Conservation (phyloP, 2,888 invertebrate genomes). For the Antitype chi region DNA sequence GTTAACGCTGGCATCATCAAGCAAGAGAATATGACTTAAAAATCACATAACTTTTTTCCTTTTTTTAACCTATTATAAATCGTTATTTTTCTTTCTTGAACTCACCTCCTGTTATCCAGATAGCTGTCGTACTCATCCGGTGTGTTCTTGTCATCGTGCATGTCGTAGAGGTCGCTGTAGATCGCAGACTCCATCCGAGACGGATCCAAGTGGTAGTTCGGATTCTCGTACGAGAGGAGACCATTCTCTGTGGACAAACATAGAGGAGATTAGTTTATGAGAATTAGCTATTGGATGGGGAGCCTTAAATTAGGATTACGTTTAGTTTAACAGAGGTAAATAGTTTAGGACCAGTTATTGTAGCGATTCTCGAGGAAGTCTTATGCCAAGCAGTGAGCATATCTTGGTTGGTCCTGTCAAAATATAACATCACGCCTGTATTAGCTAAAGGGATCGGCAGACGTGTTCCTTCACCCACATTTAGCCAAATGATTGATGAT, state of each 20-base stretch:
- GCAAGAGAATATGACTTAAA: too few relatives aligned
- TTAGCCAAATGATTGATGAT: background rate
- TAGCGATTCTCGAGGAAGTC: background rate
- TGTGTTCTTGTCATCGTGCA: conserved; percentile 91
- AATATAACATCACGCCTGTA: too few relatives aligned
- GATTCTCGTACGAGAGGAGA: conserved; percentile 97
- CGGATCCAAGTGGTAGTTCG: conserved; percentile 96
- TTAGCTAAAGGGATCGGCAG: too few relatives aligned
- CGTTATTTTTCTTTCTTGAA: background rate
- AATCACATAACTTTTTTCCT: background rate
- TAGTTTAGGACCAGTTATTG: background rate
- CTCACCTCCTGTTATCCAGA: conserved; percentile 89
- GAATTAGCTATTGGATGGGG: background rate
- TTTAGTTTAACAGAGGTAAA: background rate
- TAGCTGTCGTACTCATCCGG: conserved; percentile 89
- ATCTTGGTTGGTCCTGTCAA: too few relatives aligned
- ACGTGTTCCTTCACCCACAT: background rate
- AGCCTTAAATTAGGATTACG: background rate
- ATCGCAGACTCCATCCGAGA: conserved; percentile 94
- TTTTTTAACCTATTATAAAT: background rate
- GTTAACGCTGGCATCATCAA: background rate
- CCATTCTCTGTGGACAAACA: conserved; percentile 94
- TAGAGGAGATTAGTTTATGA: background rate
- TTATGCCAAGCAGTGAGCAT: background rate
- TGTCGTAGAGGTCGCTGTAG: conserved; percentile 93